These are phyloP conservation scores for Montipora foliosa DNA, from an alignment of 64 coral and sea anemone genomes.

Conservation along the genomic window DNA sequence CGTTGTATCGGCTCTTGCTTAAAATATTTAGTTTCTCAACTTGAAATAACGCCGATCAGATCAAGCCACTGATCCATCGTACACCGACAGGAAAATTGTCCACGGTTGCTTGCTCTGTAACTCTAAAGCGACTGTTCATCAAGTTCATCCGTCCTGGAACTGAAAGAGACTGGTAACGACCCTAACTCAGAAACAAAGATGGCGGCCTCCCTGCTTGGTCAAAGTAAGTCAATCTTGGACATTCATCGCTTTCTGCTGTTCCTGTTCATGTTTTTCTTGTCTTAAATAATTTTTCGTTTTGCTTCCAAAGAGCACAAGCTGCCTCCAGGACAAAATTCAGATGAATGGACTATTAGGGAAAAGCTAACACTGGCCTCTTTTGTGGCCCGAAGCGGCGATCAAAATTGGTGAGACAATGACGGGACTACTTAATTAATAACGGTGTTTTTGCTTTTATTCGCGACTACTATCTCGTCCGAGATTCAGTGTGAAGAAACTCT, in stretches of 20 bases:
- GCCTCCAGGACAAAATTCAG: conserved; percentile 34
- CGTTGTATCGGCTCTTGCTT: too few species aligned
- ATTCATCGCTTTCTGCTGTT: background rate
- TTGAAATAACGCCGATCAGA: too few species aligned
- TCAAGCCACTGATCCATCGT: too few species aligned
- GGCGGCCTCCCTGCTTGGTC: conserved; percentile 63
- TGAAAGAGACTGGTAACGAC: background rate
- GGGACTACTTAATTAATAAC: background rate
- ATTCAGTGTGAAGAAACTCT: too few species aligned
- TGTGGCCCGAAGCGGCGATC: conserved; percentile 94
- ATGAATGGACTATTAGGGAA: conserved; percentile 96
- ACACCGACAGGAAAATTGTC: too few species aligned
- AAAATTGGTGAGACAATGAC: conserved; percentile 83
- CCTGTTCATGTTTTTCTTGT: background rate
- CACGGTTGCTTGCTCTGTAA: too few species aligned
- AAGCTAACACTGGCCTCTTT: conserved; percentile 92
- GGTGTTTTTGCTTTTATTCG: background rate
- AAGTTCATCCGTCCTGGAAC: too few species aligned
- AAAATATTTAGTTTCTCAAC: too few species aligned
- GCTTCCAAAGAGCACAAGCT: conserved; percentile 80
- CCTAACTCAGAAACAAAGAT: conserved; percentile 15
- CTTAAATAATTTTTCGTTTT: background rate
- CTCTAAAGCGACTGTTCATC: too few species aligned
- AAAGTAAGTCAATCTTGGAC: conserved; percentile 31
- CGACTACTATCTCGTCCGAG: background rate